Percentiles rank a stretch among this genome's conserved stretches.
Evolutionary conservation across 2,113 vertebrate genomes (phyloP).

Genomic region (Patagioenas fasciata): DNA sequence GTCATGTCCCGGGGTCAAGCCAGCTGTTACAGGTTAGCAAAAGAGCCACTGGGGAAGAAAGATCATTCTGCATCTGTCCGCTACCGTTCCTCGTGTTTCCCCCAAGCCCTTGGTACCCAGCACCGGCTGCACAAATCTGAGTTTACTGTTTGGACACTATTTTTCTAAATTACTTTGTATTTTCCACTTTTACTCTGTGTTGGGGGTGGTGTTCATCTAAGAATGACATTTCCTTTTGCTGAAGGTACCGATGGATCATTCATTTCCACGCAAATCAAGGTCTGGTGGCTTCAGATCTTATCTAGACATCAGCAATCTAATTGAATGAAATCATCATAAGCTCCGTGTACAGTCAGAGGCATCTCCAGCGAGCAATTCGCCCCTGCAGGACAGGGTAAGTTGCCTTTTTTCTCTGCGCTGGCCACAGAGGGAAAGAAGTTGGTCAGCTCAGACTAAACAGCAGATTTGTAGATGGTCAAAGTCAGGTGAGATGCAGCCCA

Average conservation of each 20-base stretch:
- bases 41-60: neutral
- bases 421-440: neutral
- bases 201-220: neutral
- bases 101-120: neutral
- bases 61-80: neutral
- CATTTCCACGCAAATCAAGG: neutral
- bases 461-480: neutral
- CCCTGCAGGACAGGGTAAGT: neutral
- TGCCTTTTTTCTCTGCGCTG: neutral
- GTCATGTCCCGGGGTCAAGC: neutral
- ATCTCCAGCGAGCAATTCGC: neutral
- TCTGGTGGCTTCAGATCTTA: neutral
- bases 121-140: neutral
- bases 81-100: neutral
- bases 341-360: neutral
- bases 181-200: neutral
- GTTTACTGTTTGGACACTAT: neutral
- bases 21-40: constrained; percentile 1
- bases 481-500: neutral
- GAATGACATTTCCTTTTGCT: neutral
- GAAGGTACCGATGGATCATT: neutral
- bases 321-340: too few relatives aligned
- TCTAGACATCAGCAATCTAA: neutral
- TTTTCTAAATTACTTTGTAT: neutral
- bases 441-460: neutral